A percentile compares a stretch with the other conserved stretches of the same genome.
Evolutionary conservation across 2,113 vertebrate species (phyloP).

Genomic region (Anseranas semipalmata): DNA sequence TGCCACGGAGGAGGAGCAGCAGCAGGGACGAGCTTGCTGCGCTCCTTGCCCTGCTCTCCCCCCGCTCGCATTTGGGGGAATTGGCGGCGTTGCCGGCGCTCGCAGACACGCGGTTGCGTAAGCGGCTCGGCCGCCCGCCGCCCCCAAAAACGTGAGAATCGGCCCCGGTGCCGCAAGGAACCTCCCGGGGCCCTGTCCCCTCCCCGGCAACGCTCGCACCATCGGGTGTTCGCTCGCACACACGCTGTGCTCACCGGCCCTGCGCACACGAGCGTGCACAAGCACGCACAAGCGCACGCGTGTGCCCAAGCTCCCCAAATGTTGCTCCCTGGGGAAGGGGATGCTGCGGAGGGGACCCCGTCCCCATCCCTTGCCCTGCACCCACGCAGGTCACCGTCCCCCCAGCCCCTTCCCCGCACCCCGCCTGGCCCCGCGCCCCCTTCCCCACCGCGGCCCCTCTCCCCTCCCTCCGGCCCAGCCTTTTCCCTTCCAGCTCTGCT

Average conservation of each 20-base stretch:
- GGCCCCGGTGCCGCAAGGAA: accelerated
- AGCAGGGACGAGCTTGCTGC: neutral
- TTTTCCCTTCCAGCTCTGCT: slow-evolving; percentile 45
- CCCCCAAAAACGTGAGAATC: neutral
- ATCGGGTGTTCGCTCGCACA: neutral
- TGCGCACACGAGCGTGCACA: accelerated
- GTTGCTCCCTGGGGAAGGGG: neutral
- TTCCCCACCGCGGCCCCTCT: neutral
- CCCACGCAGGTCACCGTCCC: neutral
- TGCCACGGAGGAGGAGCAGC: neutral
- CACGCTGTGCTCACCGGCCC: neutral
- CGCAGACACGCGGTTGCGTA: neutral
- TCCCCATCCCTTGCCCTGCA: neutral
- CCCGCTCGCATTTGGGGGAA: neutral
- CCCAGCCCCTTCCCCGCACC: neutral
- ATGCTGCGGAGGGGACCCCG: accelerated
- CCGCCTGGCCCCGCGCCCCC: neutral
- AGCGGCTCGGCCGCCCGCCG: neutral
- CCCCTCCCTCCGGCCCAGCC: slow-evolving; percentile 10
- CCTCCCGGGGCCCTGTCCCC: neutral
- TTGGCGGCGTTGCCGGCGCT: neutral
- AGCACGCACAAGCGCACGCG: accelerated
- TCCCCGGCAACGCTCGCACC: neutral
- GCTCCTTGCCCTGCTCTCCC: neutral
- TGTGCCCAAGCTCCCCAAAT: accelerated